phyloP scores from a whole-genome alignment of 2,888 invertebrate species.

The Elysia crispata region DNA sequence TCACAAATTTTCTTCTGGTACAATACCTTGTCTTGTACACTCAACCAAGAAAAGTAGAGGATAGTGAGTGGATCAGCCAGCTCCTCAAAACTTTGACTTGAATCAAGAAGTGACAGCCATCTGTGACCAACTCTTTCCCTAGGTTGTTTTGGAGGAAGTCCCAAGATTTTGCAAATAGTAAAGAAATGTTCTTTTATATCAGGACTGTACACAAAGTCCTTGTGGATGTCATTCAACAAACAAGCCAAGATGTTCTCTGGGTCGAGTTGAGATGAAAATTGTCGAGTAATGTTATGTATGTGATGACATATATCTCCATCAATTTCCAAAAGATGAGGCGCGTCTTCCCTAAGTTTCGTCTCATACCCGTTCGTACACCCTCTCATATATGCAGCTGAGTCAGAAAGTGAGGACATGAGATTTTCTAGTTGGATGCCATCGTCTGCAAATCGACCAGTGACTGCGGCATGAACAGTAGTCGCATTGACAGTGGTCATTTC shows the following conservation, averaged over 20 bases:
- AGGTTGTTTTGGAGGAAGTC: constrained; percentile 37
- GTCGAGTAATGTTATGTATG: constrained; percentile 44
- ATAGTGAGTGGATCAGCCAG: constrained; percentile 18
- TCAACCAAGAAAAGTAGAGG: constrained; percentile 39
- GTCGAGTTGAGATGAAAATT: constrained; percentile 42
- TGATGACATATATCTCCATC: constrained; percentile 54
- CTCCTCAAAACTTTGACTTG: neutral
- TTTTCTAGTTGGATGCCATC: constrained; percentile 18
- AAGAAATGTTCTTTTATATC: constrained; percentile 42
- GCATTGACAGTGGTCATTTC: no score
- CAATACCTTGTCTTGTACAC: neutral
- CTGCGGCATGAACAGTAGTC: constrained; percentile 1
- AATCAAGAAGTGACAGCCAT: constrained; percentile 51
- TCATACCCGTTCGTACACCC: constrained; percentile 21
- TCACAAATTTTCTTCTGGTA: neutral
- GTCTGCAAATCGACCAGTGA: neutral
- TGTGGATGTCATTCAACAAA: constrained; percentile 48
- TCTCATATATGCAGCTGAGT: constrained; percentile 27
- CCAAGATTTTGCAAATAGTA: constrained; percentile 42
- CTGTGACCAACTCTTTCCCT: constrained; percentile 43
- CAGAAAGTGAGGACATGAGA: constrained; percentile 23
- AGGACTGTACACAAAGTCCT: constrained; percentile 47
- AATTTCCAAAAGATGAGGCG: constrained; percentile 46
- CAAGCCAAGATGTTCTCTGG: constrained; percentile 22
- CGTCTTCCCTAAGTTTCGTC: constrained; percentile 6